These are phyloP conservation scores for Carapus acus DNA, from an alignment of 2,797 vertebrate genomes.

Conservation along the genomic window DNA sequence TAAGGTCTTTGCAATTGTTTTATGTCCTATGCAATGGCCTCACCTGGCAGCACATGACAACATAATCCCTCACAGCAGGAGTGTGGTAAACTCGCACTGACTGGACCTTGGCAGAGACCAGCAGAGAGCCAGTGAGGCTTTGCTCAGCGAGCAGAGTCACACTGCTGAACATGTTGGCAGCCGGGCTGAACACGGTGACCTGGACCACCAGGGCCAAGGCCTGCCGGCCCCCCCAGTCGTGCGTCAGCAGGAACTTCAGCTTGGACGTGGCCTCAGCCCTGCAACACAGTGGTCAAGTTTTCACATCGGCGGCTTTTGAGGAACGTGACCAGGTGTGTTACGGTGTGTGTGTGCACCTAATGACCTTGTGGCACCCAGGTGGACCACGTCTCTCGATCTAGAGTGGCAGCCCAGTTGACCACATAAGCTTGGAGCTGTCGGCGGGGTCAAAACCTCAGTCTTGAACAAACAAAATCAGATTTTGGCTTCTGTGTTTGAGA, in stretches of 20 bases:
- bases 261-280: slow-evolving; percentile 54
- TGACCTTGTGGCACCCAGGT: slow-evolving; percentile 72
- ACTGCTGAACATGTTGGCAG: slow-evolving; percentile 66
- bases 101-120: slow-evolving; percentile 59
- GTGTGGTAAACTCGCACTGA: slow-evolving; percentile 62
- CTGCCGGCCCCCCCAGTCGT: slow-evolving; percentile 53
- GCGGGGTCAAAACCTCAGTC: slow-evolving; percentile 1
- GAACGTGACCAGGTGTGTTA: background rate
- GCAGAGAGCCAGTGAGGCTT: slow-evolving; percentile 35
- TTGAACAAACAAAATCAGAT: background rate
- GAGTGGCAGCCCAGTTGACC: slow-evolving; percentile 31
- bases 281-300: background rate
- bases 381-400: slow-evolving; percentile 23
- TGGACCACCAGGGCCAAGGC: slow-evolving; percentile 59
- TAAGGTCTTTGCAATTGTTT: too few relatives aligned
- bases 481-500: background rate
- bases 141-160: slow-evolving; percentile 60
- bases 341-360: slow-evolving; percentile 10
- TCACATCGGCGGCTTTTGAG: too few relatives aligned
- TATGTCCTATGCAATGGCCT: slow-evolving; percentile 3
- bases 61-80: slow-evolving; percentile 42
- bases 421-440: too few relatives aligned
- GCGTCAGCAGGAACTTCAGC: slow-evolving; percentile 52
- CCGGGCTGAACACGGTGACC: slow-evolving; percentile 71
- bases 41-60: slow-evolving; percentile 69